These are phyloP conservation scores for Cheilosia vulpina DNA, from an alignment of 2,888 invertebrate genomes.

Conservation along the genomic window DNA sequence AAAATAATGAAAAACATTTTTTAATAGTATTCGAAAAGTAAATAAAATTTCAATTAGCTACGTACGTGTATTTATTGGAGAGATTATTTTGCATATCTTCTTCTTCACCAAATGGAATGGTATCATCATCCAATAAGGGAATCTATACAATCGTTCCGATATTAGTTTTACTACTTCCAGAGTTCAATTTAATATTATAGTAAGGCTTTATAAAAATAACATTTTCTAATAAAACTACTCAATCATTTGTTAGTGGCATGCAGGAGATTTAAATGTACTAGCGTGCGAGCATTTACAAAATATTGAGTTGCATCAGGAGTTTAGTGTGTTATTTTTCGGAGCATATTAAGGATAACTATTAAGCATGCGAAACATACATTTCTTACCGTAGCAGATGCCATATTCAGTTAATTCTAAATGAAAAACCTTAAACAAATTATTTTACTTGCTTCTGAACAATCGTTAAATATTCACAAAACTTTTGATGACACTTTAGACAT, in stretches of 20 bases:
- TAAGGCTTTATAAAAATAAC: constrained; percentile 76
- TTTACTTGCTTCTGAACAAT: constrained; percentile 3
- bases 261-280: constrained; percentile 41
- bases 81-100: constrained; percentile 84
- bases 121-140: constrained; percentile 93
- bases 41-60: constrained; percentile 5
- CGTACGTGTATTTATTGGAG: constrained; percentile 83
- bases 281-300: constrained; percentile 57
- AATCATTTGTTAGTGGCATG: constrained; percentile 52
- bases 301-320: constrained; percentile 37
- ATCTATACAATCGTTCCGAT: constrained; percentile 85
- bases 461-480: constrained; percentile 5
- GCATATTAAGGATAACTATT: constrained; percentile 31
- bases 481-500: constrained; percentile 37
- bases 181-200: constrained; percentile 82
- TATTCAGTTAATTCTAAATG: constrained; percentile 64
- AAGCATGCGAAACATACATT: constrained; percentile 82
- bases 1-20: constrained; percentile 76
- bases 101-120: constrained; percentile 94
- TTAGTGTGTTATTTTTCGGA: constrained; percentile 40
- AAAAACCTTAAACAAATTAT: constrained; percentile 18
- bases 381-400: constrained; percentile 84
- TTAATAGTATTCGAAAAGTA: constrained; percentile 33
- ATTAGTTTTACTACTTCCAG: constrained; percentile 1
- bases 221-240: constrained; percentile 72